These are phyloP conservation scores for Actinostola sp. DNA, from an alignment of 92 coral and sea anemone genomes.

Conservation along the genomic window DNA sequence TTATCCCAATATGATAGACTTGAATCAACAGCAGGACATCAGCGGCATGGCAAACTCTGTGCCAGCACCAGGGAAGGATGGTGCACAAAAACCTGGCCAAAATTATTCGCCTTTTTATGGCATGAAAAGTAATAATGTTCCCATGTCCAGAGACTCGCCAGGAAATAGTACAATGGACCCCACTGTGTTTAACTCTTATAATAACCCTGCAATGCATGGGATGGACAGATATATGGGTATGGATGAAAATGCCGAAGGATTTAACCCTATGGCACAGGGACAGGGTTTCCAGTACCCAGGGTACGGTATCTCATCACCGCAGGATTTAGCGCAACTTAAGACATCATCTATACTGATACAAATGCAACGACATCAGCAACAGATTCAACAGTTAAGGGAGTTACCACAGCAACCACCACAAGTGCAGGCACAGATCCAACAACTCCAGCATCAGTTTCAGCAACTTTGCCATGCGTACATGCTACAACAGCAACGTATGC, in stretches of 20 bases:
- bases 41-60: slow-evolving; percentile 38
- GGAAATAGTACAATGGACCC: slow-evolving; percentile 62
- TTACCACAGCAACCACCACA: slow-evolving; percentile 69
- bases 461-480: slow-evolving; percentile 84
- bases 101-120: slow-evolving; percentile 67
- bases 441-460: slow-evolving; percentile 90
- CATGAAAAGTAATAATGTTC: slow-evolving; percentile 51
- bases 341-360: slow-evolving; percentile 89
- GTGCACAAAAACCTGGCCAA: slow-evolving; percentile 68
- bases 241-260: slow-evolving; percentile 48
- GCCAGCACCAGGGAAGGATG: slow-evolving; percentile 39
- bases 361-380: slow-evolving; percentile 96
- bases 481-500: slow-evolving; percentile 91
- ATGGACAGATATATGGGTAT: slow-evolving; percentile 43
- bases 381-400: slow-evolving; percentile 93
- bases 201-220: slow-evolving; percentile 37
- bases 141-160: slow-evolving; percentile 67
- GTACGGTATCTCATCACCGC: slow-evolving; percentile 71
- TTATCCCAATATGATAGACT: slow-evolving; percentile 68
- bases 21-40: slow-evolving; percentile 75
- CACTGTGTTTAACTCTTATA: slow-evolving; percentile 45
- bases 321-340: slow-evolving; percentile 78
- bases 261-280: slow-evolving; percentile 64
- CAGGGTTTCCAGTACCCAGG: slow-evolving; percentile 68
- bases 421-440: slow-evolving; percentile 75